Evolutionary conservation across 2,888 invertebrate genomes (phyloP), one percentile per base, ranked within the genome.

Genomic region (Periphyllus acericola): DNA sequence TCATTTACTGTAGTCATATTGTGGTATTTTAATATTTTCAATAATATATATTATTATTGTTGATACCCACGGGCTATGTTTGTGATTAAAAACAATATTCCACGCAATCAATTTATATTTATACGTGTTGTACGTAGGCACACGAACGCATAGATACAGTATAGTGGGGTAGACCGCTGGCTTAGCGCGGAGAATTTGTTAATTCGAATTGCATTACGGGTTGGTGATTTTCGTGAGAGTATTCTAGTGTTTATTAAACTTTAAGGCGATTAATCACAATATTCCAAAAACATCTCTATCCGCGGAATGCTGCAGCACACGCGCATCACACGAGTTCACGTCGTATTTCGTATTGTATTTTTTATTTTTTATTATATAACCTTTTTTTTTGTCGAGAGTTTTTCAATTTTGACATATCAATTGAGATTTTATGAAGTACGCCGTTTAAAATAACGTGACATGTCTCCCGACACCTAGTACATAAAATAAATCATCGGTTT

Each of bases 401-500:
- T 60, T 66, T 66, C 36, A 80, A 66, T 80, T 36, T 80, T 66
- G 36, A 66, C 17, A n/a, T 60, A 32, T 60, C 80, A 66, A 60
- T 80, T 8, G 55, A 79, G 34, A 36, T 79, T 21, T 34, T 79
- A 79, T 25, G n/a, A 60, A 55, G 25, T 60, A 66, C n/a, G 11
- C 11, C 21, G 3, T 36, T 36, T 66, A 66, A 36, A 19, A n/a
- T 60, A 14, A 80, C 60, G 25, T n/a, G 36, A 80, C 25, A 17
- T 34, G n/a, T 3, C 60, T n/a, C n/a, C 36, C 17, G 60, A 4
- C 34, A 36, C 29, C 21, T 21, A 36, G 34, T 72, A 36, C 21
- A 72, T 14, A 14, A 46, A 36, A 36, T 46, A 46, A 17, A 72
- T 21, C 34, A 34, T 17, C 19, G 17, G 19, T n/a, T 66, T 60